A percentile compares a stretch with the other conserved stretches of the same genome.
Evolutionary conservation across 2,113 vertebrate genomes (phyloP).

Genomic region (Catharus minimus): DNA sequence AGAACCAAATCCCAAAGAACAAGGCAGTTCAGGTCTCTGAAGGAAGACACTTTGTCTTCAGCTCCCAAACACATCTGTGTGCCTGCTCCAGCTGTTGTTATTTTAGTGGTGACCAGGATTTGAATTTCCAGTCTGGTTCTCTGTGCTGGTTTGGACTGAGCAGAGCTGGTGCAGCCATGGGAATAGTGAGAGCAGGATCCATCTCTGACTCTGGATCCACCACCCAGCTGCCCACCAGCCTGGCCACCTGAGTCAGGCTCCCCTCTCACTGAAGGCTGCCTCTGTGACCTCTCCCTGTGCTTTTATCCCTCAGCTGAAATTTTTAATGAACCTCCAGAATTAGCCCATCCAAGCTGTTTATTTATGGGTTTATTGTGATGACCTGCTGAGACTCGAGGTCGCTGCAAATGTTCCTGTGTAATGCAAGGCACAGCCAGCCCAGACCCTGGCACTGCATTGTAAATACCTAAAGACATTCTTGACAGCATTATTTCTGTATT

Average conservation of each 20-base stretch:
- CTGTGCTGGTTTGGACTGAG: rapidly evolving
- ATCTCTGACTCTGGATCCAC: background rate
- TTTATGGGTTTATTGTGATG: background rate
- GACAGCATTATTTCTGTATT: background rate
- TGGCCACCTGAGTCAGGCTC: background rate
- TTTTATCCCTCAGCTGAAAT: background rate
- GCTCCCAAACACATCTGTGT: background rate
- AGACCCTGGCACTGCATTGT: background rate
- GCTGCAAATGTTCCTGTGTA: background rate
- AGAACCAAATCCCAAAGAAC: background rate
- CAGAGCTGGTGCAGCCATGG: background rate
- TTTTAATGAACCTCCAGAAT: background rate
- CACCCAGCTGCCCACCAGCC: background rate
- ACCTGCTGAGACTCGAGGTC: background rate
- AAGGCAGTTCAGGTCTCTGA: background rate
- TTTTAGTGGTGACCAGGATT: background rate
- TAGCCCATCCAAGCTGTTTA: background rate
- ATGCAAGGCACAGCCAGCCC: background rate
- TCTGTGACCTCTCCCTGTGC: background rate
- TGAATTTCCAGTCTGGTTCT: background rate
- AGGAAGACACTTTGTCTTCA: background rate
- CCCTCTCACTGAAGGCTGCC: background rate
- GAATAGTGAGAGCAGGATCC: background rate
- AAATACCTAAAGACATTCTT: constrained; percentile 34
- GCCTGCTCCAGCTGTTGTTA: background rate